phyloP scores from a whole-genome alignment of 1,140 invertebrate genomes.

The Potamilus streckersoni region DNA sequence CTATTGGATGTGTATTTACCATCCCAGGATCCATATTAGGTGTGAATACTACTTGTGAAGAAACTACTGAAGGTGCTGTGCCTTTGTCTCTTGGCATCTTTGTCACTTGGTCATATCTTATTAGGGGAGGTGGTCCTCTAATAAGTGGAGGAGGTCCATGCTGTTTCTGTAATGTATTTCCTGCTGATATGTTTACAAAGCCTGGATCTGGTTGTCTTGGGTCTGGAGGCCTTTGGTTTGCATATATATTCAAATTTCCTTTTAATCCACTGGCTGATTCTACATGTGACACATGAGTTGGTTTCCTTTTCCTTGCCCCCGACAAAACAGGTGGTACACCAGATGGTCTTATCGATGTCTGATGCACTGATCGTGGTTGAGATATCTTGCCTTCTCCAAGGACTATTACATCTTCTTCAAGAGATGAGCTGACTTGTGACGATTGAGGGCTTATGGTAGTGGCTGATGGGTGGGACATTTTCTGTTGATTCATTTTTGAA shows the following conservation, averaged over 20 bases:
- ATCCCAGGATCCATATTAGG: background rate
- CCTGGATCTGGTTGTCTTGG: background rate
- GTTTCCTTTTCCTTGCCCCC: constrained; percentile 20
- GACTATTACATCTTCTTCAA: background rate
- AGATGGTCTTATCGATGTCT: constrained; percentile 6
- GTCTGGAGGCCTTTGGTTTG: constrained; percentile 3
- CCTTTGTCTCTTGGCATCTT: constrained; percentile 11
- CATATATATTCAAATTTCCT: constrained; percentile 9
- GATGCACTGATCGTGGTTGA: background rate
- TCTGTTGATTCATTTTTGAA: constrained; percentile 8
- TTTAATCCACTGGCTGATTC: constrained; percentile 17
- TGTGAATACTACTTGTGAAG: background rate
- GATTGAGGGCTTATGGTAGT: background rate
- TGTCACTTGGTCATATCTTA: constrained; percentile 33
- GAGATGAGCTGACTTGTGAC: background rate
- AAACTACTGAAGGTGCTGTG: background rate
- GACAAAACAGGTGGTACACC: constrained; percentile 1
- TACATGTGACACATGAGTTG: constrained; percentile 20
- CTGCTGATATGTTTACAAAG: constrained; percentile 6
- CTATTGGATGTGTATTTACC: too few relatives aligned
- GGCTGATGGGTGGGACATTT: background rate
- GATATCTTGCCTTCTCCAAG: background rate
- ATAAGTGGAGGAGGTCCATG: constrained; percentile 38
- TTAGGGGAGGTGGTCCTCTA: constrained; percentile 44
- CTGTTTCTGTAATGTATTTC: background rate